A percentile compares a stretch with the other conserved stretches of the same genome.
phyloP scores from a whole-genome alignment of 2,888 invertebrate genomes.

The Idaea straminata region DNA sequence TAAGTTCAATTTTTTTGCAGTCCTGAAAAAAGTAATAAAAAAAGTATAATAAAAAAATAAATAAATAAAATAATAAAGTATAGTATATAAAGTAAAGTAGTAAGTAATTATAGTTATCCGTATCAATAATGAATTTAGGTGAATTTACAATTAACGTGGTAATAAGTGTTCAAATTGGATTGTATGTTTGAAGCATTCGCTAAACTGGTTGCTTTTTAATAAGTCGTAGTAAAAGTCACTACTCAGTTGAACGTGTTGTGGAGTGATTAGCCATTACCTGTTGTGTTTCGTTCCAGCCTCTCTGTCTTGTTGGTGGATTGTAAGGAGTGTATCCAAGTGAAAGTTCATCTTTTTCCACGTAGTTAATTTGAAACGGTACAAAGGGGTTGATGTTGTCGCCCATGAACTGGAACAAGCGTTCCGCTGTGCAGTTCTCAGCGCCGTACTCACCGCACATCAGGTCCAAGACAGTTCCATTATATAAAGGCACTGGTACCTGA shows the following conservation, averaged over 20 bases:
- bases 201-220: too few species aligned
- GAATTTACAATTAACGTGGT: too few species aligned
- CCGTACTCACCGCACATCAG: constrained; percentile 90
- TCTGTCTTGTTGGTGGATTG: constrained; percentile 82
- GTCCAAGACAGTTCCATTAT: constrained; percentile 88
- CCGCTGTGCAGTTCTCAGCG: constrained; percentile 85
- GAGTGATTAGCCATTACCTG: not conserved
- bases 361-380: constrained; percentile 90
- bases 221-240: too few species aligned
- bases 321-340: constrained; percentile 76
- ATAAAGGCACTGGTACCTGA: constrained; percentile 53
- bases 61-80: too few species aligned
- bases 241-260: not conserved
- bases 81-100: too few species aligned
- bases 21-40: not conserved
- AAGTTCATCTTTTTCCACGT: constrained; percentile 76
- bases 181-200: too few species aligned
- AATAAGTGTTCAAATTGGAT: too few species aligned
- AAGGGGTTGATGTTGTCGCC: constrained; percentile 80
- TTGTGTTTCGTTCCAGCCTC: constrained; percentile 39
- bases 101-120: too few species aligned
- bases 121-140: too few species aligned
- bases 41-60: too few species aligned
- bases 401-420: constrained; percentile 86
- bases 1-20: not conserved